Conservation (phyloP, 2,888 invertebrate genomes). For the Tupiocoris notatus region DNA sequence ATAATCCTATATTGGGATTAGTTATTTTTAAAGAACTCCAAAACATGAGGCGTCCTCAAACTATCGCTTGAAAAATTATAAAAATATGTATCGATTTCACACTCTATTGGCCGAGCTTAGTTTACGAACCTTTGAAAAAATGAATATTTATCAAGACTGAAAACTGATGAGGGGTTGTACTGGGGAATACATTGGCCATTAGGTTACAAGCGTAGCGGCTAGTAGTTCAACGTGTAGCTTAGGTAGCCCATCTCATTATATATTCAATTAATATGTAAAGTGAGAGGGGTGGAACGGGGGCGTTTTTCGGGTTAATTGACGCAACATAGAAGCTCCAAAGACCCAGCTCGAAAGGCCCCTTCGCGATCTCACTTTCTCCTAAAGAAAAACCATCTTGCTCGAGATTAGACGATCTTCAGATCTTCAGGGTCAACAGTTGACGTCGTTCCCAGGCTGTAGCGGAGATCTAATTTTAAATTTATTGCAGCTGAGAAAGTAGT, state of each 20-base stretch:
- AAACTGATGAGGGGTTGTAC: neutral
- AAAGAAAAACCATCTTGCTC: no score
- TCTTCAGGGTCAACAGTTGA: no score
- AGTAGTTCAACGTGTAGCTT: neutral
- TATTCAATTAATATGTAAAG: slow-evolving; percentile 38
- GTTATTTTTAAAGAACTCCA: neutral
- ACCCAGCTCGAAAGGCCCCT: no score
- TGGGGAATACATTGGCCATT: neutral
- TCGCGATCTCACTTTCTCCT: no score
- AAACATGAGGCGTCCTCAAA: neutral
- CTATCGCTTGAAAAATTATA: neutral
- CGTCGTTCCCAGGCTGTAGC: no score
- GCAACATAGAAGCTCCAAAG: slow-evolving; percentile 16
- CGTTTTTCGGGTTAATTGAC: slow-evolving; percentile 19
- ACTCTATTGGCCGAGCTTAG: neutral
- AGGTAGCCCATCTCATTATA: slow-evolving; percentile 21
- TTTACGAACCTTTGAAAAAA: neutral
- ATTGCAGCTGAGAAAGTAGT: no score
- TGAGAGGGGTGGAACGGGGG: slow-evolving; percentile 10
- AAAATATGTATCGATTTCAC: neutral
- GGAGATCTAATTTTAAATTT: no score
- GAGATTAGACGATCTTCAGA: no score
- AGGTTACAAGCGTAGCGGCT: neutral
- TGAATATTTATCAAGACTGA: neutral
- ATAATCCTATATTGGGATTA: no score